phyloP scores from a whole-genome alignment of 2,113 vertebrate genomes.

The Tapirus terrestris region DNA sequence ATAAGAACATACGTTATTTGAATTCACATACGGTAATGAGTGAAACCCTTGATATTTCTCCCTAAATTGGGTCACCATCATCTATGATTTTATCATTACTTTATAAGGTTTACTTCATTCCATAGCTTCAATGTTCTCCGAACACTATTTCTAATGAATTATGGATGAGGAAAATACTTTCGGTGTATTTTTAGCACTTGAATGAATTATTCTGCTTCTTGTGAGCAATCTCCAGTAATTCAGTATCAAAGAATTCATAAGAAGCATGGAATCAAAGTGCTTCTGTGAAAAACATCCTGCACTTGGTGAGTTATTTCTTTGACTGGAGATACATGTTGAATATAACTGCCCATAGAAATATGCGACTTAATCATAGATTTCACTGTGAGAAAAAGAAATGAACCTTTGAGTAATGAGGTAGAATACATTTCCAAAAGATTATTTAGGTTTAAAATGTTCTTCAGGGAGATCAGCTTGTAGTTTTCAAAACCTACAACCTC shows the following conservation, averaged over 20 bases:
- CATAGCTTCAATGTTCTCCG: constrained; percentile 35
- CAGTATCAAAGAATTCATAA: neutral
- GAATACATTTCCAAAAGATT: constrained; percentile 19
- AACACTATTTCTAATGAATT: constrained; percentile 66
- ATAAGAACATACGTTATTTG: neutral
- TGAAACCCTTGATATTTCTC: neutral
- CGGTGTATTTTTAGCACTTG: constrained; percentile 48
- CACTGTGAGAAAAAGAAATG: neutral
- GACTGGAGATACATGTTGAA: constrained; percentile 19
- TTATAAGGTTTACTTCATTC: constrained; percentile 6
- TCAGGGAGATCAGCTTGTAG: neutral
- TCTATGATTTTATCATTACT: neutral
- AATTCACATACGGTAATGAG: neutral
- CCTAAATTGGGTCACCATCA: constrained; percentile 24
- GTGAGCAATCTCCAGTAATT: constrained; percentile 57
- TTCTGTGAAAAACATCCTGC: constrained; percentile 20
- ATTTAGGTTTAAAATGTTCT: constrained; percentile 20
- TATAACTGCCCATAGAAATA: constrained; percentile 26
- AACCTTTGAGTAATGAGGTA: constrained; percentile 30
- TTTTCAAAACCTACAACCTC: neutral
- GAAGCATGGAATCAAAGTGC: neutral
- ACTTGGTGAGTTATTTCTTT: constrained; percentile 39
- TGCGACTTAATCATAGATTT: constrained; percentile 23
- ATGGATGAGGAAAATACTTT: neutral
- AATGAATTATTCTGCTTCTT: constrained; percentile 33